Evolutionary conservation across 1,140 invertebrate genomes (phyloP).

Genomic region (Teleopsis dalmanni): DNA sequence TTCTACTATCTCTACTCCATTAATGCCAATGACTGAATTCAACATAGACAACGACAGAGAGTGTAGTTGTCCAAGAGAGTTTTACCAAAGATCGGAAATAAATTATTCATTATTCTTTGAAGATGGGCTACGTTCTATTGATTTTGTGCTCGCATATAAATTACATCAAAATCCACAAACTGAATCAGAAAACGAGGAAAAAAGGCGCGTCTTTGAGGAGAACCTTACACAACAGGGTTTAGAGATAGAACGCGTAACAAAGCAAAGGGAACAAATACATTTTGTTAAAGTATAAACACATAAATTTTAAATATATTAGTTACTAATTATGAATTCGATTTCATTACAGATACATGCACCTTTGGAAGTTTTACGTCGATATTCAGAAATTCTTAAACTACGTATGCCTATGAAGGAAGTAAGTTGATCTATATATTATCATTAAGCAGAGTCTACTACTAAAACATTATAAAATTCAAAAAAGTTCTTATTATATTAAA

Average conservation of each 20-base stretch:
- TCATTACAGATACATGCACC: constrained; percentile 72
- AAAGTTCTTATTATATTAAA: too few species aligned
- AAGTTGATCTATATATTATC: constrained; percentile 9
- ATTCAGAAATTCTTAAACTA: constrained; percentile 89
- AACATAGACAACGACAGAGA: constrained; percentile 9
- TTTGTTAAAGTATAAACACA: constrained; percentile 56
- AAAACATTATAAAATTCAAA: too few species aligned
- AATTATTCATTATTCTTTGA: constrained; percentile 57
- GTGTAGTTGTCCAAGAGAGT: constrained; percentile 19
- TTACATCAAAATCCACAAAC: constrained; percentile 44
- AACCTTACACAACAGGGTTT: constrained; percentile 62
- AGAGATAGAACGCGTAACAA: constrained; percentile 58
- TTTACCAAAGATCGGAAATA: constrained; percentile 22
- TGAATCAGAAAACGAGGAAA: constrained; percentile 40
- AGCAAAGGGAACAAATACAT: constrained; percentile 53
- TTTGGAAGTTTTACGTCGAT: constrained; percentile 72
- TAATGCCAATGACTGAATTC: constrained; percentile 33
- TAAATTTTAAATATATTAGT: constrained; percentile 1
- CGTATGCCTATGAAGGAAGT: constrained; percentile 91
- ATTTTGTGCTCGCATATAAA: constrained; percentile 73
- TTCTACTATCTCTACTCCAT: constrained; percentile 9
- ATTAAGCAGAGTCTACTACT: too few species aligned
- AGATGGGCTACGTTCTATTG: constrained; percentile 61
- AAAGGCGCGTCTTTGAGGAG: constrained; percentile 55
- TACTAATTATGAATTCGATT: background rate